These are phyloP conservation scores for Dinoponera quadriceps DNA, from an alignment of 1,140 invertebrate genomes.

Conservation along the genomic window DNA sequence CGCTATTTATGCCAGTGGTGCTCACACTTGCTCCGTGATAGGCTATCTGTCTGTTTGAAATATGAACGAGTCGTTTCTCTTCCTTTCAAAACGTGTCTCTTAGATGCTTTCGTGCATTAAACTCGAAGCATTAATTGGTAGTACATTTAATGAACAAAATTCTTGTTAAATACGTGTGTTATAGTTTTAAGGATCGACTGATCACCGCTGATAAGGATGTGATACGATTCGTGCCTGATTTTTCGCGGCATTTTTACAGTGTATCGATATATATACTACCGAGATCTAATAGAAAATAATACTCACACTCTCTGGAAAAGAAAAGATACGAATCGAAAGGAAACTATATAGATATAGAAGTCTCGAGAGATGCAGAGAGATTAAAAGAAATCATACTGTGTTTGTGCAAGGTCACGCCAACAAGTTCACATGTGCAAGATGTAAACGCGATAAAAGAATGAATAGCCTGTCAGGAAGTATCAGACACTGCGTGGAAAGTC, in stretches of 20 bases:
- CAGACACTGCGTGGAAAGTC: conserved; percentile 5
- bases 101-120: conserved; percentile 10
- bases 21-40: conserved; percentile 13
- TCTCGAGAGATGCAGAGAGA: conserved; percentile 72
- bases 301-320: conserved; percentile 31
- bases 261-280: not conserved
- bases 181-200: not conserved
- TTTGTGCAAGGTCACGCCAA: conserved; percentile 77
- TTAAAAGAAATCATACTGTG: conserved; percentile 73
- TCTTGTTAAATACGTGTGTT: not conserved
- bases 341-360: conserved; percentile 53
- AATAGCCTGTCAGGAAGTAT: conserved; percentile 42
- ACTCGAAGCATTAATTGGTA: not conserved
- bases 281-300: conserved; percentile 25
- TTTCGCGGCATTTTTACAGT: not conserved
- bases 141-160: not conserved
- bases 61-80: not conserved
- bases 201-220: conserved; percentile 9
- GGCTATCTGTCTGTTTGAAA: conserved; percentile 15
- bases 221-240: not conserved
- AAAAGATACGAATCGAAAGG: conserved; percentile 50
- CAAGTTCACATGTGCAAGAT: conserved; percentile 75
- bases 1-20: conserved; percentile 30
- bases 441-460: conserved; percentile 66
- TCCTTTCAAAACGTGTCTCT: not conserved